Evolutionary conservation across 2,797 vertebrate genomes (phyloP).

Genomic region (Esox masquinongy): DNA sequence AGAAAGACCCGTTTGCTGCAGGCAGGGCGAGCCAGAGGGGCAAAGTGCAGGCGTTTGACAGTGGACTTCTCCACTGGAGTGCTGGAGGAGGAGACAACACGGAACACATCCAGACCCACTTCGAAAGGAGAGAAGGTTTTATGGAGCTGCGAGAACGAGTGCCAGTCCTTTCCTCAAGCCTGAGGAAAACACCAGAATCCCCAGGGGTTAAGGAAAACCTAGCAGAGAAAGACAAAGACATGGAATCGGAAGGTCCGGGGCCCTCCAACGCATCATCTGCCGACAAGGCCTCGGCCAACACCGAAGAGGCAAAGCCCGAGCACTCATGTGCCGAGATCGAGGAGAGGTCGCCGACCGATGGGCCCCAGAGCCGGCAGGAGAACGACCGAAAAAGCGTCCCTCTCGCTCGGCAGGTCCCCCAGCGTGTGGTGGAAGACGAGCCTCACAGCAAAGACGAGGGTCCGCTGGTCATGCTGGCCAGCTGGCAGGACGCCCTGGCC

Average conservation of each 20-base stretch:
- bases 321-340: conserved; percentile 73
- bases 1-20: conserved; percentile 88
- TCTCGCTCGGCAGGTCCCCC: conserved; percentile 67
- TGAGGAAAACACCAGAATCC: conserved; percentile 47
- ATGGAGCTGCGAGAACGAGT: conserved; percentile 76
- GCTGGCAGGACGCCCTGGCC: conserved; percentile 96
- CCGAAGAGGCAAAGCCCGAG: conserved; percentile 75
- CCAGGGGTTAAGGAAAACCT: conserved; percentile 46
- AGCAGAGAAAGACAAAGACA: conserved; percentile 69
- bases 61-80: conserved; percentile 95
- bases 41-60: conserved; percentile 93
- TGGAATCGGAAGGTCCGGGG: conserved; percentile 64
- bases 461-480: conserved; percentile 88
- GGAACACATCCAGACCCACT: conserved; percentile 98
- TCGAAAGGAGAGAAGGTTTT: conserved; percentile 87
- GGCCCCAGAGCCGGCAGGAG: conserved; percentile 69
- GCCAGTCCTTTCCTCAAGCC: conserved; percentile 62
- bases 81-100: conserved; percentile 97
- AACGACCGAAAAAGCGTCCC: conserved; percentile 71
- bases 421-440: conserved; percentile 88
- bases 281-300: conserved; percentile 59
- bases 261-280: conserved; percentile 46
- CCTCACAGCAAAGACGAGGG: conserved; percentile 98
- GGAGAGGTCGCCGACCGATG: conserved; percentile 64
- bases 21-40: conserved; percentile 87